Conservation (phyloP, 2,113 vertebrate genomes). For the Aix galericulata region DNA sequence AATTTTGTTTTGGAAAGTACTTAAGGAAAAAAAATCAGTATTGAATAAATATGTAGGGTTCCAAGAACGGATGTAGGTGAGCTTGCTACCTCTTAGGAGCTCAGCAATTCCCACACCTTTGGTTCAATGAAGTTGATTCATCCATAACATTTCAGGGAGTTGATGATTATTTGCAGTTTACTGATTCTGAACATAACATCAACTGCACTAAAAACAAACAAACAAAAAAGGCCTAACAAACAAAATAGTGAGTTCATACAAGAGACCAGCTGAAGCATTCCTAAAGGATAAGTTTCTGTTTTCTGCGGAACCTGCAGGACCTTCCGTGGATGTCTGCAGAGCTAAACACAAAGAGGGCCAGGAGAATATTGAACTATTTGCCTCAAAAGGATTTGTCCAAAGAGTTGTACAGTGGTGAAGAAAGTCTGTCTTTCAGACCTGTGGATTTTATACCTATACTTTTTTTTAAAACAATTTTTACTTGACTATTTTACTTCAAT, state of each 20-base stretch:
- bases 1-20: not conserved
- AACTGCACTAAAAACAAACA: not conserved
- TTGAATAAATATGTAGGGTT: slow-evolving; percentile 28
- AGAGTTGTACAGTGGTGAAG: not conserved
- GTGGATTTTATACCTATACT: slow-evolving; percentile 1
- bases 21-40: not conserved
- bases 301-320: not conserved
- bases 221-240: not conserved
- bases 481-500: slow-evolving; percentile 43
- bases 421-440: not conserved
- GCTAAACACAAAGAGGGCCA: not conserved
- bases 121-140: not conserved
- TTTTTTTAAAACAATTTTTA: slow-evolving; percentile 25
- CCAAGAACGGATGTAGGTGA: slow-evolving; percentile 30
- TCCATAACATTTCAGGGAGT: slow-evolving; percentile 18
- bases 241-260: not conserved
- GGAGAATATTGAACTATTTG: not conserved
- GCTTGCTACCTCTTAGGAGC: slow-evolving; percentile 23
- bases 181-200: not conserved
- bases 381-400: not conserved
- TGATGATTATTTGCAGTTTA: slow-evolving; percentile 28
- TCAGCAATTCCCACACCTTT: not conserved
- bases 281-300: not conserved
- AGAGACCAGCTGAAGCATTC: not conserved
- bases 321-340: not conserved